These are phyloP conservation scores for Elachura formosa DNA, from an alignment of 2,113 vertebrate species.

Conservation along the genomic window DNA sequence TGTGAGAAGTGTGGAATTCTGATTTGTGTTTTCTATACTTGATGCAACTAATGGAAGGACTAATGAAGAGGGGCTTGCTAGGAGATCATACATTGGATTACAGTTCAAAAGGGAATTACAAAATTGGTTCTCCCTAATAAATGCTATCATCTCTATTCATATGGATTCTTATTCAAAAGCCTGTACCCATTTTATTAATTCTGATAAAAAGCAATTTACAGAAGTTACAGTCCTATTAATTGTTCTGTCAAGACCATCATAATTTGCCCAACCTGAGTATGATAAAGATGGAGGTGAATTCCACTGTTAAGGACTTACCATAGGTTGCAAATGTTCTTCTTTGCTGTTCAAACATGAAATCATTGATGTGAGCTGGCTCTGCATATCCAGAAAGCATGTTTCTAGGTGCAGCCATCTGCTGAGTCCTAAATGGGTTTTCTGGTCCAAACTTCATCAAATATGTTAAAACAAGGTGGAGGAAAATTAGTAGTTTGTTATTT, in stretches of 20 bases:
- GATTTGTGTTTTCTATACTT: background rate
- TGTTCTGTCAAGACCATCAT: background rate
- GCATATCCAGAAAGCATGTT: conserved; percentile 98
- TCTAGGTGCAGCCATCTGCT: conserved; percentile 95
- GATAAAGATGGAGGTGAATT: background rate
- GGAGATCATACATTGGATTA: background rate
- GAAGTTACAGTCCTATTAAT: background rate
- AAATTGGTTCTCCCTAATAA: background rate
- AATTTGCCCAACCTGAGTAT: background rate
- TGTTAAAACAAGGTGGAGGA: background rate
- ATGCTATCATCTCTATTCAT: background rate
- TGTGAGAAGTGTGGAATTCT: background rate
- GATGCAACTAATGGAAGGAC: background rate
- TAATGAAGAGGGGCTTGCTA: background rate
- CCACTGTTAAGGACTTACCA: conserved; percentile 71
- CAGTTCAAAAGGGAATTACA: background rate
- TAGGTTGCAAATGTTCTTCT: conserved; percentile 94
- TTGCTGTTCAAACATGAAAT: conserved; percentile 99
- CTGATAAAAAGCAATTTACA: background rate
- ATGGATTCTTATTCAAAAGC: background rate
- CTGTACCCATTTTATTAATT: background rate
- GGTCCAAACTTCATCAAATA: conserved; percentile 86
- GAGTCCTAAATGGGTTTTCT: conserved; percentile 88
- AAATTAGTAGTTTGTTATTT: background rate
- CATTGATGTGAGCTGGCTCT: conserved; percentile 94